Evolutionary conservation across 2,797 vertebrate species (phyloP).

Genomic region (Neoniphon sammara): DNA sequence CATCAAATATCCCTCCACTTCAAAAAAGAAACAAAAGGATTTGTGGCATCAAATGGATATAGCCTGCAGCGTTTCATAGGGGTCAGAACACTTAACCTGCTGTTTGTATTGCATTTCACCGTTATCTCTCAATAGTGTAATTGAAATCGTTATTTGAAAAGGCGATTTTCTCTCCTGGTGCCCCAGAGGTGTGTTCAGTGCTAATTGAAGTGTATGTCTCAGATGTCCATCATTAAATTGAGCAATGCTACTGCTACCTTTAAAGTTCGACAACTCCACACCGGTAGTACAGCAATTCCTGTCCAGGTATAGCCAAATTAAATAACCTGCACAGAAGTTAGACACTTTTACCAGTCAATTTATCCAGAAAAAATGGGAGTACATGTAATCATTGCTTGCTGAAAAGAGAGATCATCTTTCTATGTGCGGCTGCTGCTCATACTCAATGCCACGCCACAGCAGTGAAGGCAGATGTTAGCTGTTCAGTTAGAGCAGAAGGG

Average conservation of each 20-base stretch:
- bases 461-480: slow-evolving; percentile 65
- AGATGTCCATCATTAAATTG: slow-evolving; percentile 59
- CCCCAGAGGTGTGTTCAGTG: slow-evolving; percentile 64
- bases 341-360: neutral
- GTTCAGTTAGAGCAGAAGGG: slow-evolving; percentile 56
- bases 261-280: slow-evolving; percentile 35
- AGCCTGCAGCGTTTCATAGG: slow-evolving; percentile 36
- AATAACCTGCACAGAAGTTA: slow-evolving; percentile 18
- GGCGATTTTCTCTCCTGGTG: slow-evolving; percentile 48
- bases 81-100: slow-evolving; percentile 62
- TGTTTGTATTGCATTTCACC: slow-evolving; percentile 52
- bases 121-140: slow-evolving; percentile 66
- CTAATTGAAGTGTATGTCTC: slow-evolving; percentile 72
- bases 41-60: slow-evolving; percentile 43
- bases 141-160: slow-evolving; percentile 75
- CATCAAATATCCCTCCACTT: slow-evolving; percentile 13
- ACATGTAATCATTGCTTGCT: slow-evolving; percentile 23
- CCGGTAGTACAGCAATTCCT: slow-evolving; percentile 17
- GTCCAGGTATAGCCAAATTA: slow-evolving; percentile 1
- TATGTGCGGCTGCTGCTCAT: slow-evolving; percentile 25
- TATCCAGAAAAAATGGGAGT: neutral
- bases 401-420: slow-evolving; percentile 43
- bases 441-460: slow-evolving; percentile 33
- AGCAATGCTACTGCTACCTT: slow-evolving; percentile 36
- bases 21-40: slow-evolving; percentile 25